These are phyloP conservation scores for Platichthys stellatus DNA, from an alignment of 2,113 vertebrate genomes.

Conservation along the genomic window DNA sequence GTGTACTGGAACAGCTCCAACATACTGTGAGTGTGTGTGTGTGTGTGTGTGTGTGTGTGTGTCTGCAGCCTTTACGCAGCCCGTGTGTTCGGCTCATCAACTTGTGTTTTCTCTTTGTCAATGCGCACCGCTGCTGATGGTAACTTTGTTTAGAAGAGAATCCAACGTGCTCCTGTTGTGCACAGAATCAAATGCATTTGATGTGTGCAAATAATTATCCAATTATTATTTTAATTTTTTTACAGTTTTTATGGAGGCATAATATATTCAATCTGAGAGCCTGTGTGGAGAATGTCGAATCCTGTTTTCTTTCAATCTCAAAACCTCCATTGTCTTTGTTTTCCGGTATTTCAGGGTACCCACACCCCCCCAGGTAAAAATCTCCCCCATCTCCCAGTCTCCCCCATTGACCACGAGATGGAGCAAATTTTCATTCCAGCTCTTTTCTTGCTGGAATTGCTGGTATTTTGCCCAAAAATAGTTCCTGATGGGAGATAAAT, in stretches of 20 bases:
- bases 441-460: neutral
- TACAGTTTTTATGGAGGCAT: neutral
- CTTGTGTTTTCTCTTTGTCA: conserved; percentile 16
- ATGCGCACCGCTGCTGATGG: conserved; percentile 44
- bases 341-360: neutral
- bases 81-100: neutral
- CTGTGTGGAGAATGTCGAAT: neutral
- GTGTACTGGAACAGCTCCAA: conserved; percentile 94
- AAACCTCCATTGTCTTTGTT: neutral
- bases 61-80: neutral
- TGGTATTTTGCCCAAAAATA: neutral
- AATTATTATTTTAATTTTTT: neutral
- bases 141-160: conserved; percentile 44
- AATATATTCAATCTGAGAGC: neutral
- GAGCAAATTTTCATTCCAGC: neutral
- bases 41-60: too few species aligned
- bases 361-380: neutral
- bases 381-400: neutral
- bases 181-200: neutral
- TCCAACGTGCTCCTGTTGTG: conserved; percentile 1
- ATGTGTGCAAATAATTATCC: neutral
- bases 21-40: conserved; percentile 84
- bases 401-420: neutral
- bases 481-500: neutral
- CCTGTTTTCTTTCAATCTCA: neutral